phyloP scores from a whole-genome alignment of 2,113 vertebrate species.

The Nothoprocta pentlandii region DNA sequence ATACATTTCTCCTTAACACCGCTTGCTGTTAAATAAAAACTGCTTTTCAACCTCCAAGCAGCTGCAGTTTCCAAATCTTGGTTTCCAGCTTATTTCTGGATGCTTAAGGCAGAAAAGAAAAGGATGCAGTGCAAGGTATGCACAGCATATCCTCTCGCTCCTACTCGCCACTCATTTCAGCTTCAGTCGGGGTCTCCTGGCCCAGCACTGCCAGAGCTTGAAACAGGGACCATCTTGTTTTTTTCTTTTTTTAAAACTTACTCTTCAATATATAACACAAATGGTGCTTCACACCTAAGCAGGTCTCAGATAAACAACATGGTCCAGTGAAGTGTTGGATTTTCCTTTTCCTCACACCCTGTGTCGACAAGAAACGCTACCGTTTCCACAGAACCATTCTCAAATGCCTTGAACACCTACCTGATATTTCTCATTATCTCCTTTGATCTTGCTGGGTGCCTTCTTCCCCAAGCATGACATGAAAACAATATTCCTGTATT shows the following conservation, averaged over 20 bases:
- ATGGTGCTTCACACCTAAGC: background rate
- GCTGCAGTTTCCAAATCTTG: background rate
- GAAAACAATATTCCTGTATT: conserved; percentile 24
- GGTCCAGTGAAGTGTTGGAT: background rate
- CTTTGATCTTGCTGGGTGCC: conserved; percentile 50
- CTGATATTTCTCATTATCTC: background rate
- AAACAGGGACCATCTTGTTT: background rate
- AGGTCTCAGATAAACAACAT: background rate
- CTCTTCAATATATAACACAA: background rate
- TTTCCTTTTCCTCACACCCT: background rate
- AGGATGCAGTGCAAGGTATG: background rate
- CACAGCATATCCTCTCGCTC: background rate
- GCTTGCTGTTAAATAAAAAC: background rate
- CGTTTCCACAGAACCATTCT: background rate
- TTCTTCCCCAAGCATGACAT: conserved; percentile 23
- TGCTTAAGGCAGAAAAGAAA: background rate
- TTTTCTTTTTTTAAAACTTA: no score
- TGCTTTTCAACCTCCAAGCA: background rate
- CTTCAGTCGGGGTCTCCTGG: background rate
- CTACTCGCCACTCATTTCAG: background rate
- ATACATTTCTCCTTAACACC: background rate
- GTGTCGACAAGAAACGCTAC: conserved; percentile 20
- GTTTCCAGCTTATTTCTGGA: background rate
- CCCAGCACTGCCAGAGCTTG: background rate
- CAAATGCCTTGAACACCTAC: conserved; percentile 39